A percentile compares a stretch with the other conserved stretches of the same genome.
phyloP scores from a whole-genome alignment of 2,113 vertebrate genomes.

The Tringa solitaria region DNA sequence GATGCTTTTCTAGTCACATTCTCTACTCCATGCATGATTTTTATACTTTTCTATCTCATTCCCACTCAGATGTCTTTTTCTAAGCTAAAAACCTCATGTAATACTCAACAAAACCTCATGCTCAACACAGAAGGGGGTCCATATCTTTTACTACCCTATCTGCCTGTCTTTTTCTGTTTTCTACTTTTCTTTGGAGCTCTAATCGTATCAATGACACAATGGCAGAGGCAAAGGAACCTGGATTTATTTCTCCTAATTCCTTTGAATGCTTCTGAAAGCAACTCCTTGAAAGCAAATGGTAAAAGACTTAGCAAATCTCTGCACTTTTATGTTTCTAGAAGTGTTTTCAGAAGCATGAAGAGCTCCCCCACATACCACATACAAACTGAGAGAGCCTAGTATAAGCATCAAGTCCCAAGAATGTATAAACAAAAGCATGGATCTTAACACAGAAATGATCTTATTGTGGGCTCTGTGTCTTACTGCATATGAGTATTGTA shows the following conservation, averaged over 20 bases:
- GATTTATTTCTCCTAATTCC: background rate
- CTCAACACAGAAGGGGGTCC: background rate
- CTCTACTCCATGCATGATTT: background rate
- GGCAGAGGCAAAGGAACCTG: background rate
- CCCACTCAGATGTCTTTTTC: background rate
- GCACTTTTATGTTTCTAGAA: background rate
- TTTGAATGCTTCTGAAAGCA: background rate
- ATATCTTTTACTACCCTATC: background rate
- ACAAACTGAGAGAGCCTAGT: background rate
- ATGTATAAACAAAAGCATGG: background rate
- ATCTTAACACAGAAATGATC: background rate
- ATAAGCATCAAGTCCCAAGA: background rate
- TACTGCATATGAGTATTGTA: background rate
- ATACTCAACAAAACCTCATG: background rate
- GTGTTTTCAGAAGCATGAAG: background rate
- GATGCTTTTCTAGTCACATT: background rate
- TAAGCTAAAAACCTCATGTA: background rate
- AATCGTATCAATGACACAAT: background rate
- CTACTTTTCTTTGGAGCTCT: background rate
- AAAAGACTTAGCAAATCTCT: background rate
- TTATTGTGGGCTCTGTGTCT: background rate
- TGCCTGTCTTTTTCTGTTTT: background rate
- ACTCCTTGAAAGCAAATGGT: background rate
- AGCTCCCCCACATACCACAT: background rate
- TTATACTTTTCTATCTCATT: background rate